Percentiles rank a stretch among this genome's conserved stretches.
These are phyloP conservation scores for Athalia circularis DNA, from an alignment of 2,888 invertebrate species.

Conservation along the genomic window DNA sequence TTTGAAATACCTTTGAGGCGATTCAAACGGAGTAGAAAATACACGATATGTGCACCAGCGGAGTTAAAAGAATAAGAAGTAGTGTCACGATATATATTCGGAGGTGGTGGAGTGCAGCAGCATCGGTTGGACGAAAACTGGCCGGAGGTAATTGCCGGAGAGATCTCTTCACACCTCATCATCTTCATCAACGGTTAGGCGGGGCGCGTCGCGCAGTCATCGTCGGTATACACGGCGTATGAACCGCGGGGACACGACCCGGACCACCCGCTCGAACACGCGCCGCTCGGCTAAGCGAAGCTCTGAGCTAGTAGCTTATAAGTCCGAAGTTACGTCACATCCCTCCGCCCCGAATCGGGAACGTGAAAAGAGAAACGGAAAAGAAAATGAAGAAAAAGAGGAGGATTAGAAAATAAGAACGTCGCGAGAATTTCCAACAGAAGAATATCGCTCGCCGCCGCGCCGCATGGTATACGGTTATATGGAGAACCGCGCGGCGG, in stretches of 20 bases:
- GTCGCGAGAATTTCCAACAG: slow-evolving; percentile 34
- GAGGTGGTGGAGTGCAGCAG: slow-evolving; percentile 14
- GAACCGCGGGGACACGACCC: slow-evolving; percentile 55
- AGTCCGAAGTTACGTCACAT: slow-evolving; percentile 48
- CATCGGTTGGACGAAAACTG: slow-evolving; percentile 38
- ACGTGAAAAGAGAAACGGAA: neutral
- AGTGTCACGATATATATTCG: neutral
- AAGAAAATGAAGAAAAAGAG: neutral
- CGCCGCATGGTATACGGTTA: too few relatives aligned
- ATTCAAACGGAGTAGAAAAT: too few relatives aligned
- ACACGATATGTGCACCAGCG: too few relatives aligned
- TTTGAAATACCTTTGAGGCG: too few relatives aligned
- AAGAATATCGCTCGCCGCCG: neutral
- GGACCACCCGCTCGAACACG: slow-evolving; percentile 63
- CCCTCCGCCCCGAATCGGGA: slow-evolving; percentile 14
- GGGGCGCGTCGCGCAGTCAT: slow-evolving; percentile 61
- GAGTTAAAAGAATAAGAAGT: too few relatives aligned
- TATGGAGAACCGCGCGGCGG: slow-evolving; percentile 15
- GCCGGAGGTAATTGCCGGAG: slow-evolving; percentile 69
- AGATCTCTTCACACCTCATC: slow-evolving; percentile 74
- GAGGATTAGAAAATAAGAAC: slow-evolving; percentile 18
- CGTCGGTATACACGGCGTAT: slow-evolving; percentile 48
- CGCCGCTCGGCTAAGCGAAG: neutral
- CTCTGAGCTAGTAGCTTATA: too few relatives aligned
- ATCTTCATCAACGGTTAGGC: slow-evolving; percentile 71